Base-by-base conservation (phyloP, 2,797 vertebrate genomes). In the Sarcoramphus papa region DNA sequence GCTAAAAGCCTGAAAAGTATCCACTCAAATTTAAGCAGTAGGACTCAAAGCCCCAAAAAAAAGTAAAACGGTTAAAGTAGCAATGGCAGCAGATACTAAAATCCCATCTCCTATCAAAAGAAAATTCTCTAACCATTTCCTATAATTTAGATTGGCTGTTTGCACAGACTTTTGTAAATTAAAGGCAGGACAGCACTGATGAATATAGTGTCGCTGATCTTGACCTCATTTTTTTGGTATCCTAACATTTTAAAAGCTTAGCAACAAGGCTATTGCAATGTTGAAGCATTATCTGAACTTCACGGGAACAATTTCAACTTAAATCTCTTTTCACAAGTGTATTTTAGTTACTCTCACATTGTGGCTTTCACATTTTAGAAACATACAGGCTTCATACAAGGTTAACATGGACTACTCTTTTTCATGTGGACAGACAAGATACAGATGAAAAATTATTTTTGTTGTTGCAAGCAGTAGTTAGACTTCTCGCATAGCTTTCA, bases 131-230 rank as follows among this genome's bases (percentile, higher is more conserved):
- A 69, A 65, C 4, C 10, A 43, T 77, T 90, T 79, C 50, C 24
- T 88, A 3, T 15, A 40, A 41, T 64, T 87, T 70, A 84, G 51
- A 87, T 21, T 53, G 12, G 31, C 35, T 79, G 31, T 51, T 93
- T 63, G 60, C 7, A 30, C 13, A 67, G 3, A 60, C 4, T 72
- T 70, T 7, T 22, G 21, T 30, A 91, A 92, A 93, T 31, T 40
- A 74, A 87, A 92, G 48, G 37, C 11, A 28, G 84, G 60, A 51
- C 31, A 90, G n/a, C 18, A 85, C 10, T 45, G 60, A 85, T 21
- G 6, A 85, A 92, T 56, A 73, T 0, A 51, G 14, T 2, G 22
- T n/a, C 2, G 0, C 11, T 28, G 19, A 89, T 18, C 28, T 31
- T 76, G 50, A 89, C 12, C 27, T 59, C 16, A 33, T 10, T 86